phyloP scores from a whole-genome alignment of 2,888 invertebrate genomes.

The Eupithecia subumbrata region DNA sequence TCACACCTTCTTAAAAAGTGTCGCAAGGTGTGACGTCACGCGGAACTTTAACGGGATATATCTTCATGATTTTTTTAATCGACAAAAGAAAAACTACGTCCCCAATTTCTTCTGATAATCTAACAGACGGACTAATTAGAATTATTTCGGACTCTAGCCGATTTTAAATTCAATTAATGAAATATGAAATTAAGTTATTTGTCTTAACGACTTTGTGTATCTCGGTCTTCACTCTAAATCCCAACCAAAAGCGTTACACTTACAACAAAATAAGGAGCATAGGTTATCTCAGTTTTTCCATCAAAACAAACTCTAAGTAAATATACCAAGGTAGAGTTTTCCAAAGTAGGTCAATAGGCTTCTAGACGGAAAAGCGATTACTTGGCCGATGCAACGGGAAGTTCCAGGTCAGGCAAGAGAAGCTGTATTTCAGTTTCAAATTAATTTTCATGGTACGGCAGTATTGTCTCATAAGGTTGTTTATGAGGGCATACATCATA shows the following conservation, averaged over 20 bases:
- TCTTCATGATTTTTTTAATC: too few relatives aligned
- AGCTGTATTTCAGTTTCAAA: conserved; percentile 44
- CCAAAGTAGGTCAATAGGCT: conserved; percentile 58
- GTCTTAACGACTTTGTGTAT: background rate
- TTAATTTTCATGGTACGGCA: conserved; percentile 38
- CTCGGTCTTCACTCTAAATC: background rate
- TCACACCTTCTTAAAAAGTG: too few relatives aligned
- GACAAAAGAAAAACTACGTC: too few relatives aligned
- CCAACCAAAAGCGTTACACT: background rate
- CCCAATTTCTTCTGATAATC: too few relatives aligned
- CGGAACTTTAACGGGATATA: too few relatives aligned
- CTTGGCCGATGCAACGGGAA: conserved; percentile 52
- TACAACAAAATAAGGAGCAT: background rate
- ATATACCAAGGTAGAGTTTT: conserved; percentile 26
- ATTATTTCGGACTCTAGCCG: too few relatives aligned
- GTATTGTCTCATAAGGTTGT: conserved; percentile 23
- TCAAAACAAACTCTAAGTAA: background rate
- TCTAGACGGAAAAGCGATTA: conserved; percentile 49
- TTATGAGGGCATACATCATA: conserved; percentile 13
- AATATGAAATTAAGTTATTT: background rate
- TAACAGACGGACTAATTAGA: too few relatives aligned
- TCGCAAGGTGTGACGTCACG: too few relatives aligned
- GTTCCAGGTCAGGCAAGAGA: conserved; percentile 43
- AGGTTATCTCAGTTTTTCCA: background rate
- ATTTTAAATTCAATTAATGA: too few relatives aligned